Percentiles rank a stretch among this genome's conserved stretches.
These are phyloP conservation scores for Corythornis vintsioides DNA, from an alignment of 2,113 vertebrate genomes.

Conservation along the genomic window DNA sequence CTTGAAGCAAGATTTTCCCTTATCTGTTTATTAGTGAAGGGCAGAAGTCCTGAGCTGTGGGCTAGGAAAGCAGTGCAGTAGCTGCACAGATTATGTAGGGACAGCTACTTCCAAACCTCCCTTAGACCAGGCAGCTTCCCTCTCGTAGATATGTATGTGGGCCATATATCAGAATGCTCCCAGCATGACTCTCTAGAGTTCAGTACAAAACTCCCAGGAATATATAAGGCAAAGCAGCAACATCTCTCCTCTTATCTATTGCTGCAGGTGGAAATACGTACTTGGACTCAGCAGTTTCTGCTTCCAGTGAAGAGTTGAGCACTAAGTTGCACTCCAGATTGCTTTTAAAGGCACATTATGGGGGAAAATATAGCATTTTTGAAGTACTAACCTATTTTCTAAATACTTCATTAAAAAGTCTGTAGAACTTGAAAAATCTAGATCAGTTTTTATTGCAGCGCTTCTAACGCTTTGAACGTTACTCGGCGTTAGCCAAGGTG, in stretches of 20 bases:
- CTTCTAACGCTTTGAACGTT: not conserved
- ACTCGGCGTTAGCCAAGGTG: not conserved
- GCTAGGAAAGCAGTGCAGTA: not conserved
- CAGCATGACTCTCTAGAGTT: slow-evolving; percentile 25
- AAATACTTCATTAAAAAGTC: not conserved
- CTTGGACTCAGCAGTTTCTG: slow-evolving; percentile 57
- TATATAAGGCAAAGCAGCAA: slow-evolving; percentile 17
- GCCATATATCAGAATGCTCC: slow-evolving; percentile 16
- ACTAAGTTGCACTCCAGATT: slow-evolving; percentile 60
- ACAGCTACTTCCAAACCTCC: not conserved
- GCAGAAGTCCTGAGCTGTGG: not conserved
- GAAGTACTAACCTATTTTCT: not conserved
- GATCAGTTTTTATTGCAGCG: not conserved
- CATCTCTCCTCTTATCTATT: slow-evolving; percentile 69
- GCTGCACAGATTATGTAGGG: not conserved
- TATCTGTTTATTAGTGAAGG: not conserved
- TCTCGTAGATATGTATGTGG: not conserved
- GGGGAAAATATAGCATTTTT: not conserved
- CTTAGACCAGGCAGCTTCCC: not conserved
- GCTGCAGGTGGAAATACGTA: slow-evolving; percentile 55
- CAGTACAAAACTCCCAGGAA: not conserved
- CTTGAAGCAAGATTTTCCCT: not conserved
- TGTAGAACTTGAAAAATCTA: not conserved
- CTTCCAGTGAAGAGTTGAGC: slow-evolving; percentile 57
- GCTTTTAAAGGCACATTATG: slow-evolving; percentile 58